These are phyloP conservation scores for Elgaria multicarinata DNA, from an alignment of 2,113 vertebrate species.

Conservation along the genomic window DNA sequence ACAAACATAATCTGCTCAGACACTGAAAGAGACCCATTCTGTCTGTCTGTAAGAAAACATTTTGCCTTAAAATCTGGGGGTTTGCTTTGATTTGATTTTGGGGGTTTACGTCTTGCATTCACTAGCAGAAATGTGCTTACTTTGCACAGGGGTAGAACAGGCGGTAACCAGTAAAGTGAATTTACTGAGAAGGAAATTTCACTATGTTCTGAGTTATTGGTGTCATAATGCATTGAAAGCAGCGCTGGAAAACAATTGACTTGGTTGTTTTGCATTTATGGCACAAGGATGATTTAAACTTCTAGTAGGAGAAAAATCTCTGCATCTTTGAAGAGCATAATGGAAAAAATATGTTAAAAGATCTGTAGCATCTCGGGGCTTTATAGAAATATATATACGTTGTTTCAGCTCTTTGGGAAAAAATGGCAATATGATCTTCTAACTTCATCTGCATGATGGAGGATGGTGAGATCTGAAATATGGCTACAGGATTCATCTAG, in stretches of 20 bases:
- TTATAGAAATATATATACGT: slow-evolving; percentile 2
- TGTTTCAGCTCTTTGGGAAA: slow-evolving; percentile 25
- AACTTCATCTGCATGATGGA: slow-evolving; percentile 7
- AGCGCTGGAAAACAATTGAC: slow-evolving; percentile 56
- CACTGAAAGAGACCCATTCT: too few relatives aligned
- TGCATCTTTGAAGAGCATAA: slow-evolving; percentile 48
- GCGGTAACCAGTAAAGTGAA: slow-evolving; percentile 50
- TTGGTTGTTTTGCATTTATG: slow-evolving; percentile 66
- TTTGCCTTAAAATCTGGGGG: neutral
- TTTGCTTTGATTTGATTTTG: neutral
- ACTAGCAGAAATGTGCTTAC: slow-evolving; percentile 52
- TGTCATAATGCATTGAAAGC: slow-evolving; percentile 64
- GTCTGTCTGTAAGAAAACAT: neutral
- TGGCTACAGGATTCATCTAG: slow-evolving; percentile 31
- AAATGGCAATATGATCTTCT: neutral
- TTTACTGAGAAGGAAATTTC: slow-evolving; percentile 59
- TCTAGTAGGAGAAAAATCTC: slow-evolving; percentile 64
- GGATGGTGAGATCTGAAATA: neutral
- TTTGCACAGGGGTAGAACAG: slow-evolving; percentile 32
- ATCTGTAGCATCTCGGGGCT: slow-evolving; percentile 41
- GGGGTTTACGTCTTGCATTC: slow-evolving; percentile 13
- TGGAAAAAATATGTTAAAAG: slow-evolving; percentile 60
- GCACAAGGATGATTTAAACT: slow-evolving; percentile 68
- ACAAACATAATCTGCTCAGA: neutral
- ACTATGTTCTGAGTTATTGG: slow-evolving; percentile 59